Evolutionary conservation across 2,797 vertebrate genomes (phyloP).

Genomic region (Numenius phaeopus): DNA sequence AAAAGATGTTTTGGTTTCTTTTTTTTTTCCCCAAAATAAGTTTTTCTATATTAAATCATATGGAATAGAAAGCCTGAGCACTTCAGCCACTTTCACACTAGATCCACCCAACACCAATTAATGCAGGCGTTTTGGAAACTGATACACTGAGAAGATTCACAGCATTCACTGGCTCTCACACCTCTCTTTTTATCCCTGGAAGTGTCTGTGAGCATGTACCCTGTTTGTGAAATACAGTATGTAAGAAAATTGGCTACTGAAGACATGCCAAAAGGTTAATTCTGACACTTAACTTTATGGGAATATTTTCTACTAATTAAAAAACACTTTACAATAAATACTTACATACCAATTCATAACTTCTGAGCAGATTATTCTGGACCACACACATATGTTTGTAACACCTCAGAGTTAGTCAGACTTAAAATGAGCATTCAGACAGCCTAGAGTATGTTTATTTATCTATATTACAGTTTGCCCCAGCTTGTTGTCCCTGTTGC

Average conservation of each 20-base stretch:
- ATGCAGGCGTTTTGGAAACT: slow-evolving; percentile 43
- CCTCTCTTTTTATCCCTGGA: background rate
- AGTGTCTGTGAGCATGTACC: background rate
- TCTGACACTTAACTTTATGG: background rate
- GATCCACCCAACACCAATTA: background rate
- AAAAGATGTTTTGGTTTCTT: background rate
- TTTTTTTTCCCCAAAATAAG: background rate
- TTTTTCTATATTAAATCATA: background rate
- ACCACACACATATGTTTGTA: background rate
- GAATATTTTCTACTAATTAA: background rate
- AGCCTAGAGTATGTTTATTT: background rate
- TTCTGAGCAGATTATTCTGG: background rate
- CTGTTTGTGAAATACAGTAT: background rate
- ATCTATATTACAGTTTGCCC: background rate
- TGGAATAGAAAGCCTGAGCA: background rate
- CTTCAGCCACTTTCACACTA: slow-evolving; percentile 13
- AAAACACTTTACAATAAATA: background rate
- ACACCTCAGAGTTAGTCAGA: background rate
- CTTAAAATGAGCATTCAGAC: background rate
- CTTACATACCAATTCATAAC: background rate
- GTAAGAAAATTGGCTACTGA: background rate
- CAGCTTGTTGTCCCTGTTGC: background rate
- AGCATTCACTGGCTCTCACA: slow-evolving; percentile 34
- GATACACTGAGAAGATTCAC: slow-evolving; percentile 55
- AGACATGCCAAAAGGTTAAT: background rate